Conservation (phyloP, 2,113 vertebrate genomes). For the Tragelaphus strepsiceros region DNA sequence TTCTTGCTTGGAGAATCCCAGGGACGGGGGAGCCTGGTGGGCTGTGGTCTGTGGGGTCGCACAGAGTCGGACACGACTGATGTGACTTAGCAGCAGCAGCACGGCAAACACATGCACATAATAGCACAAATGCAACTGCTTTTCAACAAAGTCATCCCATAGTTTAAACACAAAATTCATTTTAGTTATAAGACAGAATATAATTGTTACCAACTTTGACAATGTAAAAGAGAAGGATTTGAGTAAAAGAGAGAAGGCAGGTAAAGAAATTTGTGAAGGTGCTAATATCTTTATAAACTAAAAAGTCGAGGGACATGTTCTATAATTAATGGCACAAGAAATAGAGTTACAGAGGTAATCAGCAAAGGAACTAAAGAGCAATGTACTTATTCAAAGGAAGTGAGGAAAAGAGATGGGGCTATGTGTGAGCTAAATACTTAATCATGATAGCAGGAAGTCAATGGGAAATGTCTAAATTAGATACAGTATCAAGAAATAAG, state of each 20-base stretch:
- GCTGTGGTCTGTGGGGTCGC: too few species aligned
- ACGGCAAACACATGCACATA: neutral
- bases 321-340: constrained; percentile 40
- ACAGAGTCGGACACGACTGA: too few species aligned
- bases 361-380: constrained; percentile 24
- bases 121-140: neutral
- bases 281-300: neutral
- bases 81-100: too few species aligned
- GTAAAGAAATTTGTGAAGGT: neutral
- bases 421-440: neutral
- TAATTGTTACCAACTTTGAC: neutral
- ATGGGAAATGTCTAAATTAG: constrained; percentile 20
- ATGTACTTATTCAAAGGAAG: constrained; percentile 35
- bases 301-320: constrained; percentile 26
- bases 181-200: neutral
- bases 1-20: too few species aligned
- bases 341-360: constrained; percentile 29
- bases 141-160: neutral
- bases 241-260: neutral
- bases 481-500: neutral
- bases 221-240: neutral
- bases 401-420: neutral
- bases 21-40: too few species aligned
- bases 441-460: constrained; percentile 24
- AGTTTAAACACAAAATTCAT: neutral